Evolutionary conservation across 2,797 vertebrate species (phyloP).

Genomic region (Acanthurus tractus): DNA sequence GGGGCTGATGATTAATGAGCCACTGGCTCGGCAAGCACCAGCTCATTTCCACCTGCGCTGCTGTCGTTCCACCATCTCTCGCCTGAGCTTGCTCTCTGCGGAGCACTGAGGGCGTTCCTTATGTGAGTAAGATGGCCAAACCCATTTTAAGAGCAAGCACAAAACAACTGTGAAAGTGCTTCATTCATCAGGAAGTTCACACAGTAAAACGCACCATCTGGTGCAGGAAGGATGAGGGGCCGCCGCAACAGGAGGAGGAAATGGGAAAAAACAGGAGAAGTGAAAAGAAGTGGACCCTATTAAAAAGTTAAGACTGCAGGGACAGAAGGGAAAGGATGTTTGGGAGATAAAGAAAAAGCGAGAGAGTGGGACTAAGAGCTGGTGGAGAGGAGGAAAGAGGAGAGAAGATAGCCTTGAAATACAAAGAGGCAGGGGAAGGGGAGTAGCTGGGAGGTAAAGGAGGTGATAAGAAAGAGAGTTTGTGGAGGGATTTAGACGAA

Average conservation of each 20-base stretch:
- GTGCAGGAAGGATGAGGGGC: conserved; percentile 35
- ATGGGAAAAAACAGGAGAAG: conserved; percentile 40
- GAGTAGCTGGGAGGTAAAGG: conserved; percentile 46
- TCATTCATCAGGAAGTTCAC: conserved; percentile 76
- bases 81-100: conserved; percentile 39
- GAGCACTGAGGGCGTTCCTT: conserved; percentile 49
- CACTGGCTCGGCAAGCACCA: conserved; percentile 68
- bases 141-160: conserved; percentile 67
- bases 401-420: conserved; percentile 18
- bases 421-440: conserved; percentile 24
- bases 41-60: conserved; percentile 71
- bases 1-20: conserved; percentile 82
- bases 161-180: conserved; percentile 71
- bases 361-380: neutral
- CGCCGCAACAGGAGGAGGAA: conserved; percentile 45
- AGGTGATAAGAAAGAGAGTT: conserved; percentile 31
- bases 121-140: conserved; percentile 68
- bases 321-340: conserved; percentile 10
- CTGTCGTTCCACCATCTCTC: conserved; percentile 54
- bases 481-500: conserved; percentile 50
- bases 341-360: conserved; percentile 5
- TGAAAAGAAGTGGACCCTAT: conserved; percentile 48
- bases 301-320: conserved; percentile 37
- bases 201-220: conserved; percentile 70
- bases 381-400: neutral